Evolutionary conservation across 2,888 invertebrate species (phyloP).

Genomic region (Drosophila multiciliata): DNA sequence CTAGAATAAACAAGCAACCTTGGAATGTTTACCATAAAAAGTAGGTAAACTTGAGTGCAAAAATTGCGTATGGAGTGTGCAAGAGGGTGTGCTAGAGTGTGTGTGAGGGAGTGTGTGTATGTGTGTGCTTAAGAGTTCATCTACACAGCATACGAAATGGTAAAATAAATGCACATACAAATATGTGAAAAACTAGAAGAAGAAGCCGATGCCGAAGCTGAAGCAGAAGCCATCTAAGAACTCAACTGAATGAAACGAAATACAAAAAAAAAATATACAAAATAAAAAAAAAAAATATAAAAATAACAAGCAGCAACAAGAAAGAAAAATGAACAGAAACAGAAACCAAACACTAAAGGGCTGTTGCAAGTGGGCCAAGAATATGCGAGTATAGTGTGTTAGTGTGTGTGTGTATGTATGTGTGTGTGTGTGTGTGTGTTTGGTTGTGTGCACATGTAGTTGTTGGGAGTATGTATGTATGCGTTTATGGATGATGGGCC

Average conservation of each 20-base stretch:
- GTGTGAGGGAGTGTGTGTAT: conserved; percentile 18
- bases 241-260: conserved; percentile 54
- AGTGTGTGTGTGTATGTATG: background rate
- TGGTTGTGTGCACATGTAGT: background rate
- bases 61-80: conserved; percentile 67
- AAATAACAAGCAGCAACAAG: conserved; percentile 68
- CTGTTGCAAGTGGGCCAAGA: conserved; percentile 27
- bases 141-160: conserved; percentile 54
- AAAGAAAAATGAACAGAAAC: conserved; percentile 62
- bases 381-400: background rate
- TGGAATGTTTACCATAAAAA: conserved; percentile 81
- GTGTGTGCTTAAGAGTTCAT: conserved; percentile 45
- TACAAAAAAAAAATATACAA: conserved; percentile 53
- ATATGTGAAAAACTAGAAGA: conserved; percentile 62
- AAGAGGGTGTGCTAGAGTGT: conserved; percentile 29
- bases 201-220: background rate
- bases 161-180: conserved; percentile 75
- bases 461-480: too few species aligned
- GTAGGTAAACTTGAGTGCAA: conserved; percentile 82
- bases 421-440: background rate
- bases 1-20: conserved; percentile 82
- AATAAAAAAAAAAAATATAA: conserved; percentile 44
- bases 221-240: conserved; percentile 38
- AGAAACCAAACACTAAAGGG: conserved; percentile 59
- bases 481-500: background rate